Percentiles rank a stretch among this genome's conserved stretches.
Evolutionary conservation across 2,797 vertebrate species (phyloP).

Genomic region (Oreochromis grahami): DNA sequence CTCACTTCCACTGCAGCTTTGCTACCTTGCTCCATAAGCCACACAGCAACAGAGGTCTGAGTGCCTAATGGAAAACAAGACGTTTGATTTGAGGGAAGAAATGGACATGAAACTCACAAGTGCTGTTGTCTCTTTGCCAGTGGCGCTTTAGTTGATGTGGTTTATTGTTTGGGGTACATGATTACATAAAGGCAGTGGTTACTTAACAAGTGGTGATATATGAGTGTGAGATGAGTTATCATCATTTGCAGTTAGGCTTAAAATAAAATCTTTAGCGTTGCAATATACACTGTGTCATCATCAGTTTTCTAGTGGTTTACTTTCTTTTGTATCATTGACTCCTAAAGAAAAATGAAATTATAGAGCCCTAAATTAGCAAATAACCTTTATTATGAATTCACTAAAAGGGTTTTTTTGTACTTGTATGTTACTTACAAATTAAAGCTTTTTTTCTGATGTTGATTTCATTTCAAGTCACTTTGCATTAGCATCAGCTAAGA

Average conservation of each 20-base stretch:
- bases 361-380: accelerated
- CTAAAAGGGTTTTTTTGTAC: neutral
- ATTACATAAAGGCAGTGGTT: neutral
- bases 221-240: neutral
- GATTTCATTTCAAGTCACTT: slow-evolving; percentile 1
- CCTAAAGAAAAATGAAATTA: neutral
- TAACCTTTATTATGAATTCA: neutral
- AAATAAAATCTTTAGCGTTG: neutral
- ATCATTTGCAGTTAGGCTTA: neutral
- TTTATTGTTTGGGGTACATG: neutral
- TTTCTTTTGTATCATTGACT: neutral
- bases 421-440: accelerated
- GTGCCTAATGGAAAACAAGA: slow-evolving; percentile 59
- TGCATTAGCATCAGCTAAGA: slow-evolving; percentile 10
- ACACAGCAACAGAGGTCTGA: slow-evolving; percentile 22
- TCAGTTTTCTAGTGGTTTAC: neutral
- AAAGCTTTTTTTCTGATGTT: neutral
- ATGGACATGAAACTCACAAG: slow-evolving; percentile 1
- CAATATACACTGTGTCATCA: neutral
- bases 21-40: slow-evolving; percentile 36
- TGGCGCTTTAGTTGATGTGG: neutral
- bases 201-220: neutral
- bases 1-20: slow-evolving; percentile 65
- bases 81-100: slow-evolving; percentile 30
- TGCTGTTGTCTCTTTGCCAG: neutral